phyloP scores from a whole-genome alignment of 2,113 vertebrate species.

The Felis chaus region DNA sequence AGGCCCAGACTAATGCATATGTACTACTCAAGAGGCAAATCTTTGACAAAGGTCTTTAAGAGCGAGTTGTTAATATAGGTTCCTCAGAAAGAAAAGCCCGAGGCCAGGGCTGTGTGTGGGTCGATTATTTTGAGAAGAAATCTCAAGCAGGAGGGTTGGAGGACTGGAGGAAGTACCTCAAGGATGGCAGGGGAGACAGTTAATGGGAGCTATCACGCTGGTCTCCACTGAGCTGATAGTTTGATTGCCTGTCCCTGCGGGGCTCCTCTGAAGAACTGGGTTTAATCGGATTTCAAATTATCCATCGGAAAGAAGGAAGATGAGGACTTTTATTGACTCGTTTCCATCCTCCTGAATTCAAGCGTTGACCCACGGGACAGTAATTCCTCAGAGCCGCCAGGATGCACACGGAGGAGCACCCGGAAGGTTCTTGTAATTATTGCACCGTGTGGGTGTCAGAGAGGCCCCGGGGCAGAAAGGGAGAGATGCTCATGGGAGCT shows the following conservation, averaged over 20 bases:
- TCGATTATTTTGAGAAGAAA: neutral
- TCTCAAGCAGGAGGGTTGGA: neutral
- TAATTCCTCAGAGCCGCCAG: neutral
- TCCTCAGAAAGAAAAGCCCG: neutral
- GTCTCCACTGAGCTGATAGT: neutral
- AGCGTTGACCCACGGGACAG: neutral
- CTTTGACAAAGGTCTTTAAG: neutral
- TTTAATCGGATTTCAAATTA: fast-evolving
- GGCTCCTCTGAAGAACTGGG: neutral
- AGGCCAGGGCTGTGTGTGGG: neutral
- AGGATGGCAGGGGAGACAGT: fast-evolving
- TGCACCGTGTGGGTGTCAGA: neutral
- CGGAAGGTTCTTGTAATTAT: neutral
- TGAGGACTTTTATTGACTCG: too few species aligned
- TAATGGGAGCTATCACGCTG: neutral
- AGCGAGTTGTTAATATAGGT: neutral
- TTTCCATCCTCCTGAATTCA: neutral
- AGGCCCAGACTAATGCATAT: neutral
- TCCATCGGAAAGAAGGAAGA: neutral
- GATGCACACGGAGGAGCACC: neutral
- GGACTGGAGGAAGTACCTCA: fast-evolving
- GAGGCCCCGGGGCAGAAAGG: neutral
- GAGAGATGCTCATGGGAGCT: neutral
- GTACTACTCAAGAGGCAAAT: neutral
- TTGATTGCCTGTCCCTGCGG: fast-evolving